Evolutionary conservation across 2,797 vertebrate genomes (phyloP), one percentile per base, ranked within the genome.

Genomic region (Mustela erminea): DNA sequence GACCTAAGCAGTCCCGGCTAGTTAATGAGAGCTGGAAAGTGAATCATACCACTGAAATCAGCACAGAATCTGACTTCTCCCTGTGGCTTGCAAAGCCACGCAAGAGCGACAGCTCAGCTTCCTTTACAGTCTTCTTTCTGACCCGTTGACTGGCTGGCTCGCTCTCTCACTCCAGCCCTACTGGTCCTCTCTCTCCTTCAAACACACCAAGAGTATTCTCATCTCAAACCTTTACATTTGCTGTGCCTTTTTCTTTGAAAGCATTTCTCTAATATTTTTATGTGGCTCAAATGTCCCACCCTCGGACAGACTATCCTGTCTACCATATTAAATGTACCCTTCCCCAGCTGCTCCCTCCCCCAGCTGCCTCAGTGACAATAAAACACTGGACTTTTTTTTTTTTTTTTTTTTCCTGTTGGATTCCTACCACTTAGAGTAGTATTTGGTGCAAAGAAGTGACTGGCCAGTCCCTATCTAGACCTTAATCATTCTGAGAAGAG

Each of bases 111-210:
- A 43, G 21, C 7, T 86, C 66, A 32, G 13, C 49, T 9, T 41
- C 29, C 5, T 92, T 14, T 43, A 64, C n/a, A 23, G 17, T 93
- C 56, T 85, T 89, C 74, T 86, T 93, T 97, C 80, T 43, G 77
- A 29, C 41, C 35, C 7, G 18, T 77, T 49, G 46, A 15, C 54
- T 78, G 56, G 4, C 41, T 75, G 41, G 4, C 72, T 46, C 3
- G 4, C 38, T 68, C 11, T 2, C 58, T 52, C 89, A 74, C 58
- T 52, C 32, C 20, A 78, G 58, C n/a, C 86, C 49, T n/a, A 23
- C 64, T 18, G 60, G 20, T 23, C 18, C 78, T 82, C 82, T 87
- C 38, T 49, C n/a, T 78, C 91, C 68, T 70, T 96, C 94, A 92
- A 92, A 84, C 25, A 62, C 21, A 70, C n/a, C 46, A 13, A 68